Percentiles rank a stretch among this genome's conserved stretches.
Conservation (phyloP, 2,797 vertebrate species). For the Discoglossus pictus region DNA sequence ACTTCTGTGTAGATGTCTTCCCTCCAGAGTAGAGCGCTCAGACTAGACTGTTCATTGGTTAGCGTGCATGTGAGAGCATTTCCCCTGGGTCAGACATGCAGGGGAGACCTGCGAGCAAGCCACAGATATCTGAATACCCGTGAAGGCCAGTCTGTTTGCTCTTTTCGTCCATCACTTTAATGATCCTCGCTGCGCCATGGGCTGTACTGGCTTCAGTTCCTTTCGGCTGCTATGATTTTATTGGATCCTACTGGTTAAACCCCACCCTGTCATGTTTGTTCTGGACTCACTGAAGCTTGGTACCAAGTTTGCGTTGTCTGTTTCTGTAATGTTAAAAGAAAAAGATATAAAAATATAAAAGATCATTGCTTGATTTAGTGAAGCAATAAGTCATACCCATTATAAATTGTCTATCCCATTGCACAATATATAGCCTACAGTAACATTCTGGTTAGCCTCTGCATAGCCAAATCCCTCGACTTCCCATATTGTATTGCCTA, state of each 20-base stretch:
- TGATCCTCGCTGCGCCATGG: constrained; percentile 69
- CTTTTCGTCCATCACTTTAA: constrained; percentile 79
- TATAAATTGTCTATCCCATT: too few species aligned
- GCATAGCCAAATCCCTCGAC: too few species aligned
- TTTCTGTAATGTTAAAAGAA: constrained; percentile 71
- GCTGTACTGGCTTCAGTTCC: constrained; percentile 63
- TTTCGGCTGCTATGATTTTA: constrained; percentile 47
- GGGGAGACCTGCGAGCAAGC: constrained; percentile 78
- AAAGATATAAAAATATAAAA: too few species aligned
- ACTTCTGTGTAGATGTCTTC: constrained; percentile 57
- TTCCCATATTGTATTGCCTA: too few species aligned
- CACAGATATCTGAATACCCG: constrained; percentile 70
- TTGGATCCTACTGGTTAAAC: constrained; percentile 54
- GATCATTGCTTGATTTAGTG: too few species aligned
- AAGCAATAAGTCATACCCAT: too few species aligned
- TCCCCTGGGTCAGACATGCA: constrained; percentile 83
- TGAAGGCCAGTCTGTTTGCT: constrained; percentile 70
- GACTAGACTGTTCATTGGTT: constrained; percentile 23
- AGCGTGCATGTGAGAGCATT: constrained; percentile 34
- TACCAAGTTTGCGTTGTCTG: constrained; percentile 98
- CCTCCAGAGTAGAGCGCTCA: constrained; percentile 48
- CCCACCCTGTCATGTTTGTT: constrained; percentile 60
- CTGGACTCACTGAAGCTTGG: constrained; percentile 91
- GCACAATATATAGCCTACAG: too few species aligned
- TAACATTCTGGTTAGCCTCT: too few species aligned